Base-by-base conservation (phyloP, 2,888 invertebrate genomes). In the Scaeva pyrastri region DNA sequence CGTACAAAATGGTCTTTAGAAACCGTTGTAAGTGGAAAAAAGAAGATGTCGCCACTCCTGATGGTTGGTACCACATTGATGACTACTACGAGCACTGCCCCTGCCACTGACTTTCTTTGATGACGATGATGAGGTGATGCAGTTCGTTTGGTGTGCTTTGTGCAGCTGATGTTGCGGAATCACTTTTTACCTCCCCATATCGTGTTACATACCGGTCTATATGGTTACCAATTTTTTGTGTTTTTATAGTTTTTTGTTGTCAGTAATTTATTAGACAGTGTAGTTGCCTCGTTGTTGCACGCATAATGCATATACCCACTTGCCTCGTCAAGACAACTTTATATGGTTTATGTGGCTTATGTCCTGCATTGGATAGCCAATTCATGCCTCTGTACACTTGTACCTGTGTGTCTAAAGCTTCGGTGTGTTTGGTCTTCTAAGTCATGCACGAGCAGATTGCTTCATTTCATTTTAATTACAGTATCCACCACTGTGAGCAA, bases 381-480 rank as follows among this genome's bases (percentile, higher is more conserved):
- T 16, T 16, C 36, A 66, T 48, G 45, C 60, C 14, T 41, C 16
- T 19, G 8, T 4, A 31, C 31, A 8, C 31, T 31, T 8, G 5
- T 31, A 31, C 31, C 10, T 52, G 14, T 41, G 26, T 10, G 14
- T 16, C 23, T 26, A 21, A n/a, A n/a, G 62, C 68, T 14, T 31
- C 3, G 19, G 16, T 31, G 10, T 31, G 55, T n/a, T 16, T 62
- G 55, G 68, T 68, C 83, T 64, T 43, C 41, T 79, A 68, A 66
- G 56, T 79, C 75, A 80, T 74, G 73, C 68, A 41, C 50, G 50
- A 70, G 62, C 19, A 52, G 78, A 78, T 83, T 83, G 74, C 83
- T 78, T 83, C 78, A 78, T 85, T 78, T 83, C 78, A 78, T 85
- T 85, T 85, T 85, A 85, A 85, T 85, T 85, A 85, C 81, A 85